Evolutionary conservation across 2,888 invertebrate species (phyloP), one percentile per base, ranked within the genome.

Genomic region (Terebella lapidaria): DNA sequence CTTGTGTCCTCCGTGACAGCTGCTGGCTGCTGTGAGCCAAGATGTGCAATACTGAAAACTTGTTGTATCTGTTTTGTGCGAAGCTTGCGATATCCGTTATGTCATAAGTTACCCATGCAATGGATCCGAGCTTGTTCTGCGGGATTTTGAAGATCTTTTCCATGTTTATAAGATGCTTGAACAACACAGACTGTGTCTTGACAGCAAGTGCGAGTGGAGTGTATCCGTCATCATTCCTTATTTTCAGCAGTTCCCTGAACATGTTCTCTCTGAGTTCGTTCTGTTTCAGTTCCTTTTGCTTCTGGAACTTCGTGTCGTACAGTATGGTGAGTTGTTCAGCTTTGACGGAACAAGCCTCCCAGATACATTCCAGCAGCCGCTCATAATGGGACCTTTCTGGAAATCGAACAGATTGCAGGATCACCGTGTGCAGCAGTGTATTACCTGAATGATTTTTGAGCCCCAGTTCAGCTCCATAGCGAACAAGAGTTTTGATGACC

Each of bases 61-160:
- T 67, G 59, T 68, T 65, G 57, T 68, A 68, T 25, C 35, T 57
- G 49, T 63, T 29, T 20, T 54, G 42, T 26, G 66, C 63, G 55
- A 63, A 66, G 55, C 65, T 67, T 27, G 63, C 60, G 28, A 68
- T 56, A 45, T 68, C 67, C 30, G 67, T 65, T 20, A 68, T 66
- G 55, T 68, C 66, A 35, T 67, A 68, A 18, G 67, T 66, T 2
- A 67, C 67, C 67, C 67, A 68, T 26, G 67, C 65, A 35, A 68
- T 65, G 2, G 67, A 66, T 2, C 67, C 67, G 10, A 68, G 58
- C 52, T 65, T 61, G 53, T 63, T 65, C 60, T 68, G 67, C n/a
- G 67, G 67, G 22, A 66, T 66, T 57, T 68, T 68, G 63, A 59
- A 67, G 57, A 68, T 62, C 53, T 64, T 64, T 54, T 68, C 67